Evolutionary conservation across 2,888 invertebrate species (phyloP).

Genomic region (Pristionchus arcanus): DNA sequence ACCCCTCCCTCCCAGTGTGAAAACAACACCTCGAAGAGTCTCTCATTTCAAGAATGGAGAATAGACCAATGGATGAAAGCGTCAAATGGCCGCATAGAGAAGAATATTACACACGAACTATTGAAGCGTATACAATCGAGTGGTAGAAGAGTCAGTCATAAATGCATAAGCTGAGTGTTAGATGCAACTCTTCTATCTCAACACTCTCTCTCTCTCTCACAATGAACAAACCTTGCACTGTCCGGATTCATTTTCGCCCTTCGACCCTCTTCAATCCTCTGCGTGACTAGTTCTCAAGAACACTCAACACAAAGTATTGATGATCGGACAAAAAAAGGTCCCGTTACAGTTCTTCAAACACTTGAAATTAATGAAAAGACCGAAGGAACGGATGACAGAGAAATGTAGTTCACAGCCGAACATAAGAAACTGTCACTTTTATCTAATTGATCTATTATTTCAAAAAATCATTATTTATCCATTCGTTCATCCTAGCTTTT

Average conservation of each 20-base stretch:
- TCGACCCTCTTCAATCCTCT: slow-evolving; percentile 45
- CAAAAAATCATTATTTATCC: background rate
- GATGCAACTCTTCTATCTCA: slow-evolving; percentile 22
- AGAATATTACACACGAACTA: slow-evolving; percentile 39
- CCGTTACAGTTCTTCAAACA: slow-evolving; percentile 42
- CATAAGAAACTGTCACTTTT: background rate
- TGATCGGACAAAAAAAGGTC: slow-evolving; percentile 36
- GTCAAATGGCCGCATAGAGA: slow-evolving; percentile 19
- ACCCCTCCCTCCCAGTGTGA: background rate
- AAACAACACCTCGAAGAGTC: slow-evolving; percentile 34
- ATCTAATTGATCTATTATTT: background rate
- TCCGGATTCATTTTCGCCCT: slow-evolving; percentile 51
- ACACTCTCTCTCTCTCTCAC: slow-evolving; percentile 41
- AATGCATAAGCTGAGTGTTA: slow-evolving; percentile 46
- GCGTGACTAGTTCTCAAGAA: slow-evolving; percentile 49
- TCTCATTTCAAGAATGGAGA: slow-evolving; percentile 33
- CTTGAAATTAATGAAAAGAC: slow-evolving; percentile 21
- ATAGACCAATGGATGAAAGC: slow-evolving; percentile 40
- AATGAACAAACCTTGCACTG: slow-evolving; percentile 51
- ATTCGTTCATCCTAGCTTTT: no score
- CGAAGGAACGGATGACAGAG: background rate
- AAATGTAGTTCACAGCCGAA: background rate
- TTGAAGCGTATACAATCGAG: slow-evolving; percentile 44
- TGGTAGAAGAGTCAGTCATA: slow-evolving; percentile 47
- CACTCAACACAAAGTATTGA: slow-evolving; percentile 45